phyloP scores from a whole-genome alignment of 2,888 invertebrate species.

The Eilema depressum region DNA sequence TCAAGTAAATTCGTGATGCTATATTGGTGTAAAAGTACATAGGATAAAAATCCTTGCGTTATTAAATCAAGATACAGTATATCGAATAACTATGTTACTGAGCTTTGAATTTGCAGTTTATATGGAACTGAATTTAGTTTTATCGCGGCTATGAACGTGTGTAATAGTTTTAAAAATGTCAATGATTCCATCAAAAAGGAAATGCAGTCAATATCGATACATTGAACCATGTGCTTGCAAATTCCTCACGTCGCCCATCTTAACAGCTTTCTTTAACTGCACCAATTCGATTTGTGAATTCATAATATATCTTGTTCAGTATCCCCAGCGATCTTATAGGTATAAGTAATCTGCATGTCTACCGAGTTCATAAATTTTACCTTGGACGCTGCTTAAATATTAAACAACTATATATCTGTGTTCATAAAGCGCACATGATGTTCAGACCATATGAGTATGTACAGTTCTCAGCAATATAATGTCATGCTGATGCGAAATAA shows the following conservation, averaged over 20 bases:
- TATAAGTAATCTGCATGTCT: slow-evolving; percentile 1
- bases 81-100: too few species aligned
- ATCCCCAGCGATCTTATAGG: background rate
- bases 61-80: too few species aligned
- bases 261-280: background rate
- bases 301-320: background rate
- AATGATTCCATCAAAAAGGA: background rate
- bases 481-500: background rate
- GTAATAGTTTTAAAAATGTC: background rate
- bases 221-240: background rate
- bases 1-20: too few species aligned
- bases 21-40: too few species aligned
- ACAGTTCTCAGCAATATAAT: background rate
- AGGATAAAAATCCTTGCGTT: too few species aligned
- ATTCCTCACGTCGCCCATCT: background rate
- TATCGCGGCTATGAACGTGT: background rate
- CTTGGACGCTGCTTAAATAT: background rate
- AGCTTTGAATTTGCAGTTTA: background rate
- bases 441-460: background rate
- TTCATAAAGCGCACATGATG: slow-evolving; percentile 2
- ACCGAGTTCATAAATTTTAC: background rate
- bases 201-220: background rate
- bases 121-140: background rate
- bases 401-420: background rate
- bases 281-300: background rate